Evolutionary conservation across 2,888 invertebrate genomes (phyloP).

Genomic region (Lycaena phlaeas): DNA sequence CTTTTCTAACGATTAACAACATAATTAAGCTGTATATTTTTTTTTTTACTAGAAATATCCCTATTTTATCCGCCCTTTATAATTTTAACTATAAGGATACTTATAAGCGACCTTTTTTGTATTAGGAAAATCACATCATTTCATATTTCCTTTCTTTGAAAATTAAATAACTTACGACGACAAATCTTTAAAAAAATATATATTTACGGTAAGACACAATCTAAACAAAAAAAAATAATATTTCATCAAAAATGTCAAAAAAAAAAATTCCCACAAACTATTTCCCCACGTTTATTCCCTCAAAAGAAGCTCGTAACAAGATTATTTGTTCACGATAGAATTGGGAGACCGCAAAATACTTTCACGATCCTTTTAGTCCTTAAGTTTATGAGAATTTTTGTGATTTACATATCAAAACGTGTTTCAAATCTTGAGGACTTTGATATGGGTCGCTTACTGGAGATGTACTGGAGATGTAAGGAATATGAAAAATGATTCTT

Average conservation of each 20-base stretch:
- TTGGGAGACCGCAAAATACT: slow-evolving; percentile 3
- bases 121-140: no score
- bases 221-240: no score
- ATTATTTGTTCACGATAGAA: slow-evolving; percentile 6
- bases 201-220: no score
- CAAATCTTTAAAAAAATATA: no score
- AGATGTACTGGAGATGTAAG: slow-evolving; percentile 4
- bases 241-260: background rate
- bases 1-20: background rate
- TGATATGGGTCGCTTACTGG: slow-evolving; percentile 10
- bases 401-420: slow-evolving; percentile 12
- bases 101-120: no score
- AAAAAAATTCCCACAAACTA: background rate
- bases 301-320: slow-evolving; percentile 2
- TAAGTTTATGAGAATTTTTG: slow-evolving; percentile 10
- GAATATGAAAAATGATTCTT: slow-evolving; percentile 5
- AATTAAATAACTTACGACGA: no score
- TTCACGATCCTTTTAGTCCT: slow-evolving; percentile 3
- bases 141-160: no score
- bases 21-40: no score
- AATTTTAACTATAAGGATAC: no score
- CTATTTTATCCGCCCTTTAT: no score
- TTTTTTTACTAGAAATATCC: no score
- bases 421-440: slow-evolving; percentile 10
- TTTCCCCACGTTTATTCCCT: background rate